phyloP scores from a whole-genome alignment of 2,113 vertebrate species.

The Clinocottus analis region DNA sequence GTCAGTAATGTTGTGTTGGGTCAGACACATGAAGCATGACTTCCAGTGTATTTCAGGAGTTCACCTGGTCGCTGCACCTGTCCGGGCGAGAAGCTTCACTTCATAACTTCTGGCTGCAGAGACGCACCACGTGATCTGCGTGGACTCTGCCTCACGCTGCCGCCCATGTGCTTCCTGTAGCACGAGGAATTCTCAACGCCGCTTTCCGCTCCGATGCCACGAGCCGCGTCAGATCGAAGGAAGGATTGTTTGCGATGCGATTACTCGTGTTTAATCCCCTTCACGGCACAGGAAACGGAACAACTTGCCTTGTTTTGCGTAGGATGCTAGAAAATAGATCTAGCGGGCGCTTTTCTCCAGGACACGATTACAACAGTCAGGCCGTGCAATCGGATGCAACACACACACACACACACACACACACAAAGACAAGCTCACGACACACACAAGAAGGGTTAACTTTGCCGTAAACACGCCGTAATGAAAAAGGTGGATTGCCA shows the following conservation, averaged over 20 bases:
- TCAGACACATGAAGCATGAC: constrained; percentile 12
- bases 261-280: constrained; percentile 19
- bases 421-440: constrained; percentile 12
- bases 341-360: constrained; percentile 31
- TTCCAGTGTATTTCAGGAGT: neutral
- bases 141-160: neutral
- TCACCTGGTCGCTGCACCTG: neutral
- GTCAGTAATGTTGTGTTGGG: no score
- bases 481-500: constrained; percentile 46
- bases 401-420: neutral
- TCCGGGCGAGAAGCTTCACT: neutral
- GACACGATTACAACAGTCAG: constrained; percentile 47
- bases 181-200: constrained; percentile 10
- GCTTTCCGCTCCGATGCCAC: constrained; percentile 13
- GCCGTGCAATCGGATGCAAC: constrained; percentile 61
- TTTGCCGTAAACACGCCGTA: constrained; percentile 54
- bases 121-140: neutral
- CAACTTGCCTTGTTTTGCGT: constrained; percentile 26
- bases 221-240: constrained; percentile 22
- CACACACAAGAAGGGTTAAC: constrained; percentile 42
- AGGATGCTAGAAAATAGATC: constrained; percentile 22
- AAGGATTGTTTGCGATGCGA: constrained; percentile 22
- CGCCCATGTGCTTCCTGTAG: neutral
- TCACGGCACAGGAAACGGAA: constrained; percentile 12
- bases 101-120: neutral